Evolutionary conservation across 1,140 invertebrate species (phyloP), one percentile per base, ranked within the genome.

Genomic region (Heterodera schachtii): DNA sequence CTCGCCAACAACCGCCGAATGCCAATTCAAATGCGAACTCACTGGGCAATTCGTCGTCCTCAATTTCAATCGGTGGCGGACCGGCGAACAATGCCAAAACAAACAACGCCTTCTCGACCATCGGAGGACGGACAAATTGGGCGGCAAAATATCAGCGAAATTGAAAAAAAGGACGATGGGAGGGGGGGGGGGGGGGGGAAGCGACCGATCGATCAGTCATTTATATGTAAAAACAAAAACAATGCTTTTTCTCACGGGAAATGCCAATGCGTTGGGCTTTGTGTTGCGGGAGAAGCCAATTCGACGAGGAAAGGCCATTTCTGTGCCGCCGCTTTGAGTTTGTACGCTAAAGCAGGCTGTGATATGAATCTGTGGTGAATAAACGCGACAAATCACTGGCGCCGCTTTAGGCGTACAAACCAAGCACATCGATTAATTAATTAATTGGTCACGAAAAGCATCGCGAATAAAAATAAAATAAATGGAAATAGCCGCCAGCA

Each of bases 281-380:
- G 31, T 31, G 31, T 31, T 31, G 31, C 31, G 31, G 31, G 31
- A 31, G 49, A 52, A 52, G 6, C 6, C 49, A 6, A 6, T 52
- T 52, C 49, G 6, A 7, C 44, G 69, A 71, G 69, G n/a, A 70
- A 43, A 21, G 31, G 69, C 69, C 9, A 7, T 11, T 71, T 41
- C 44, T 21, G 69, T 43, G 9, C 31, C 43, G 41, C 69, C 31
- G 70, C 60, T 78, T 69, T 2, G 49, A 70, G 47, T 70, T 78
- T 78, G 77, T 78, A 78, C 77, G 77, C 77, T 78, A 78, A 78
- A 78, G 77, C 77, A 78, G 77, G 77, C 77, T 78, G 77, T 78
- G 77, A 78, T 78, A 78, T 78, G 77, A 78, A 69, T 41, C 31
- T n/a, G 16, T 41, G 21, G 66, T 66, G 47, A n/a, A 31, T 8